Evolutionary conservation across 2,113 vertebrate genomes (phyloP).

Genomic region (Riparia riparia): DNA sequence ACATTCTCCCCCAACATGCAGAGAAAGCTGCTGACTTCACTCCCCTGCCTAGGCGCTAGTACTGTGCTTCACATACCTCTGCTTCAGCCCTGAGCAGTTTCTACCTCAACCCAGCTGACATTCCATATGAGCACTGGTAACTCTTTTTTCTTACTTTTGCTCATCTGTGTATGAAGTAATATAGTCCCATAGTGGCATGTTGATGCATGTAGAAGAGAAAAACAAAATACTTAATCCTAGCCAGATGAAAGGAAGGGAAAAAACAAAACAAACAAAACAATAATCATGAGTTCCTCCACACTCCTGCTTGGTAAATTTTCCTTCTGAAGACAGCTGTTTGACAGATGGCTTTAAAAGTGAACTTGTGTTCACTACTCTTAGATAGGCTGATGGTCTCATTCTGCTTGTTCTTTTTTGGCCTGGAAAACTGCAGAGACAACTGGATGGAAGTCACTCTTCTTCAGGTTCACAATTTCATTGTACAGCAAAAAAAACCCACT

Average conservation of each 20-base stretch:
- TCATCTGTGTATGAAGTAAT: slow-evolving; percentile 33
- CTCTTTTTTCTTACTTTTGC: background rate
- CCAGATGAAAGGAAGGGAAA: slow-evolving; percentile 48
- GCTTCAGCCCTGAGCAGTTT: background rate
- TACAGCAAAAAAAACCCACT: background rate
- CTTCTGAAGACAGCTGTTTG: slow-evolving; percentile 44
- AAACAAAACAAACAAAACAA: background rate
- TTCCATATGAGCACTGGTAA: background rate
- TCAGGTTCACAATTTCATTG: background rate
- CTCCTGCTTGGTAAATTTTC: slow-evolving; percentile 12
- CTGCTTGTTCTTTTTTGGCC: background rate
- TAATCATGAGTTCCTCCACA: background rate
- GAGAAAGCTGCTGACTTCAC: background rate
- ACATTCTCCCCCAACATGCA: background rate
- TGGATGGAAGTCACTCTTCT: background rate
- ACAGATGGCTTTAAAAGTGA: slow-evolving; percentile 49
- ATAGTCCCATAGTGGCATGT: background rate
- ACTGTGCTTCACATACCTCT: background rate
- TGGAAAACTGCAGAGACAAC: background rate
- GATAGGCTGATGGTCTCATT: background rate
- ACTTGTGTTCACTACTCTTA: background rate
- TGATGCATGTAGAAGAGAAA: slow-evolving; percentile 45
- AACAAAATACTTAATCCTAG: slow-evolving; percentile 50
- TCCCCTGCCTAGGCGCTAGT: background rate
- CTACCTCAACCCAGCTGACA: background rate